Evolutionary conservation across 2,888 invertebrate genomes (phyloP).

Genomic region (Aphrophora alni): DNA sequence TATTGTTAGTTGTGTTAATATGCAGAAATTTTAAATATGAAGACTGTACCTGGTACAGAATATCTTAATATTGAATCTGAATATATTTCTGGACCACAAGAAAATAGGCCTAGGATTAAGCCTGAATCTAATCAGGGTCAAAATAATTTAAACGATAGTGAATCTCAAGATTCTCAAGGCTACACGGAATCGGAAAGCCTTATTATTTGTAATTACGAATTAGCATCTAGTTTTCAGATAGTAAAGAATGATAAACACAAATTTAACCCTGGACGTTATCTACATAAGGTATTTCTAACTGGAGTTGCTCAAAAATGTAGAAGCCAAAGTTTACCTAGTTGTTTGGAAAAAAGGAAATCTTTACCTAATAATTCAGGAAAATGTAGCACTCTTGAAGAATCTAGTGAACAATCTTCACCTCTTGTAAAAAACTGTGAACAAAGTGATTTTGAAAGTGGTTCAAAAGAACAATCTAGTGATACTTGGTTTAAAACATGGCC

Average conservation of each 20-base stretch:
- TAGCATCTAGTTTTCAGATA: slow-evolving; percentile 51
- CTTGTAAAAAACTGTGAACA: slow-evolving; percentile 11
- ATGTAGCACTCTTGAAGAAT: slow-evolving; percentile 34
- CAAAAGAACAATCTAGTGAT: slow-evolving; percentile 48
- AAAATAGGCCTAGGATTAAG: neutral
- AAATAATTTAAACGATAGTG: neutral
- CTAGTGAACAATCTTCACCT: slow-evolving; percentile 31
- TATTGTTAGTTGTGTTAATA: neutral
- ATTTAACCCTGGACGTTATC: slow-evolving; percentile 50
- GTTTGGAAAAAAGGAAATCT: slow-evolving; percentile 54
- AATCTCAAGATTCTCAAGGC: slow-evolving; percentile 2
- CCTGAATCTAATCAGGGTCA: slow-evolving; percentile 2
- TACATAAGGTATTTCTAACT: slow-evolving; percentile 47
- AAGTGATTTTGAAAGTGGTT: neutral
- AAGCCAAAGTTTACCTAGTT: slow-evolving; percentile 59
- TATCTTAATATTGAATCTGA: neutral
- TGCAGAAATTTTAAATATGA: neutral
- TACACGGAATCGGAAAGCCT: slow-evolving; percentile 45
- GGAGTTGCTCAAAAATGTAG: slow-evolving; percentile 49
- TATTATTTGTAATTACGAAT: slow-evolving; percentile 50
- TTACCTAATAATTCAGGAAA: slow-evolving; percentile 39
- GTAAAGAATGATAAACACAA: slow-evolving; percentile 45
- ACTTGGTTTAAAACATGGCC: slow-evolving; percentile 63
- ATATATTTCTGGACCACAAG: neutral
- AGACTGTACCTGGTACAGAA: neutral